Evolutionary conservation across 2,797 vertebrate genomes (phyloP).

Genomic region (Monodelphis domestica): DNA sequence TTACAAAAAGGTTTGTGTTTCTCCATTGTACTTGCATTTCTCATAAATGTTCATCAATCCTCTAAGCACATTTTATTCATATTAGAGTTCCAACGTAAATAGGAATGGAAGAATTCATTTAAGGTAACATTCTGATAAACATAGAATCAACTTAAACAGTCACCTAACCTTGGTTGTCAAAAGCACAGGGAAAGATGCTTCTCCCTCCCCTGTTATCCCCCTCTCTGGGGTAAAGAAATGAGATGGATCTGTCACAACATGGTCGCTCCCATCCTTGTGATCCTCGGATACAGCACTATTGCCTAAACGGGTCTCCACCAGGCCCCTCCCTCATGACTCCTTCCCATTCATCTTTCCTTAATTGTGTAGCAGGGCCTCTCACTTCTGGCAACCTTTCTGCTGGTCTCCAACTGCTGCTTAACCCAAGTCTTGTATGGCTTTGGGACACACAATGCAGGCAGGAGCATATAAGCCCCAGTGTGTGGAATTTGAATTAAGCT

Average conservation of each 20-base stretch:
- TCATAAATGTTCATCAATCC: background rate
- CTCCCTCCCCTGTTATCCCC: fast-evolving
- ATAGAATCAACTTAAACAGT: background rate
- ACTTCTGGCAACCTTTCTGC: conserved; percentile 38
- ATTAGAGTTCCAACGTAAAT: conserved; percentile 1
- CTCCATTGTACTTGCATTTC: background rate
- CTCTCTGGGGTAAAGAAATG: conserved; percentile 16
- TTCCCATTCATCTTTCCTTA: conserved; percentile 15
- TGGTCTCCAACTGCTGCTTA: conserved; percentile 54
- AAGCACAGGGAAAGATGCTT: background rate
- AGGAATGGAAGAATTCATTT: background rate
- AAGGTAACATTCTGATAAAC: conserved; percentile 4
- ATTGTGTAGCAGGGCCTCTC: conserved; percentile 34
- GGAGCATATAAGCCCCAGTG: conserved; percentile 51
- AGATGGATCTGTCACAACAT: background rate
- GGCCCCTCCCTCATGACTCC: conserved; percentile 36
- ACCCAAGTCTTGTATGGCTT: conserved; percentile 42
- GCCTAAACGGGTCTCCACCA: background rate
- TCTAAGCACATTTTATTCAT: conserved; percentile 17
- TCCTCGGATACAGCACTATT: background rate
- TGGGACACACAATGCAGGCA: conserved; percentile 51
- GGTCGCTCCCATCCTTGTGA: conserved; percentile 12
- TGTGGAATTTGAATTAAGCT: conserved; percentile 63
- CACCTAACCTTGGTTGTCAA: background rate
- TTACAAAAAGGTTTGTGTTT: background rate